These are phyloP conservation scores for Empidonax traillii DNA, from an alignment of 2,113 vertebrate genomes.

Conservation along the genomic window DNA sequence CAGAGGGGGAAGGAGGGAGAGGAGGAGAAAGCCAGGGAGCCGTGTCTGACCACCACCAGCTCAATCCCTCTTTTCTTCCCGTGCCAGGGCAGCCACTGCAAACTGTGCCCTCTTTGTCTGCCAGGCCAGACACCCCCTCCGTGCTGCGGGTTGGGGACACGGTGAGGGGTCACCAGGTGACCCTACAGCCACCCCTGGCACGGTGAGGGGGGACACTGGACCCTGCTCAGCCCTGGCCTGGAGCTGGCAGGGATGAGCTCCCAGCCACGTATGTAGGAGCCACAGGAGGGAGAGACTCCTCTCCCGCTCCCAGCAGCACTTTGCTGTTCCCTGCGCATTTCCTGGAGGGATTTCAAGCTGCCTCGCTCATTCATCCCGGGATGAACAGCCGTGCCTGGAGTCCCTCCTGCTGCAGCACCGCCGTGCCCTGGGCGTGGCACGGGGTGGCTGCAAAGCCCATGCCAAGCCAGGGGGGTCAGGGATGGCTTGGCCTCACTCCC, in stretches of 20 bases:
- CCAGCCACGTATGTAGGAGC: slow-evolving; percentile 15
- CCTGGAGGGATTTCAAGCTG: slow-evolving; percentile 50
- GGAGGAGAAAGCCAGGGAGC: not conserved
- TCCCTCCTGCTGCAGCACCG: not conserved
- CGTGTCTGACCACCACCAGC: not conserved
- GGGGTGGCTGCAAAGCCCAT: fast-evolving
- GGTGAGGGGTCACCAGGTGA: not conserved
- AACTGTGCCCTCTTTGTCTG: slow-evolving; percentile 49
- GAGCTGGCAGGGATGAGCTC: not conserved
- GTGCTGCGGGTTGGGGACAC: not conserved
- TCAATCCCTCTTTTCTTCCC: not conserved
- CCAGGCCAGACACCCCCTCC: not conserved
- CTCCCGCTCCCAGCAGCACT: not conserved
- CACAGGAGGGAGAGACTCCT: not conserved
- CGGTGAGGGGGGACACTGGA: not conserved
- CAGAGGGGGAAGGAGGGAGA: not conserved
- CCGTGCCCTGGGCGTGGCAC: fast-evolving
- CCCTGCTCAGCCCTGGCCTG: fast-evolving
- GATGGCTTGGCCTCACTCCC: fast-evolving
- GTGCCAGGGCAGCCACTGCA: not conserved
- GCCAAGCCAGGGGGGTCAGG: not conserved
- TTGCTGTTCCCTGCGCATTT: not conserved
- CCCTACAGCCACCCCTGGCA: not conserved
- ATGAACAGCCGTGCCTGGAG: not conserved
- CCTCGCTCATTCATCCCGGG: not conserved